A percentile compares a stretch with the other conserved stretches of the same genome.
Evolutionary conservation across 2,113 vertebrate species (phyloP).

Genomic region (Syngnathus scovelli): DNA sequence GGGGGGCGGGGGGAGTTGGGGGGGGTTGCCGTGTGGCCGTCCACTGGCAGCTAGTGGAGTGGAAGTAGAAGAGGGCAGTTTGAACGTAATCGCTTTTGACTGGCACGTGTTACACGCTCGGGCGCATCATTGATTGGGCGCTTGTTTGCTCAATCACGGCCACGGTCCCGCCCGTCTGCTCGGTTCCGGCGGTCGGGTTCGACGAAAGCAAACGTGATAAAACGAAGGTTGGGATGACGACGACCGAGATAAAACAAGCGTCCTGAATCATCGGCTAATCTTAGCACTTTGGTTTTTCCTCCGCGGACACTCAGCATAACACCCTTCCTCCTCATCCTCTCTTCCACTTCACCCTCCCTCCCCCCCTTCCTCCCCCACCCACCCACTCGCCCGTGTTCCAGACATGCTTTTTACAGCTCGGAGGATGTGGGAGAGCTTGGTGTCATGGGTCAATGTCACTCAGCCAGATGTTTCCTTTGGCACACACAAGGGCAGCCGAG

Average conservation of each 20-base stretch:
- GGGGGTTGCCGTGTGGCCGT: constrained; percentile 45
- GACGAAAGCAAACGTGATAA: constrained; percentile 12
- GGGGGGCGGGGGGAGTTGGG: constrained; percentile 1
- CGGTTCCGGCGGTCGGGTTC: constrained; percentile 61
- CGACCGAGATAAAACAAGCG: not conserved
- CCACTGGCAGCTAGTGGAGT: constrained; percentile 75
- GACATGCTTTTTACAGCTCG: constrained; percentile 74
- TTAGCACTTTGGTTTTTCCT: constrained; percentile 52
- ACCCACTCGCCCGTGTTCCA: constrained; percentile 39
- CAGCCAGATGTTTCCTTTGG: constrained; percentile 35
- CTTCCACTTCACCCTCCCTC: constrained; percentile 39
- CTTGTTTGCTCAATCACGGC: constrained; percentile 89
- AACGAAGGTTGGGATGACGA: not conserved
- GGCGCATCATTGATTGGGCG: constrained; percentile 84
- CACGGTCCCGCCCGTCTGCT: constrained; percentile 70
- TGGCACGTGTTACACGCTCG: constrained; percentile 83
- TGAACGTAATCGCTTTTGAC: constrained; percentile 85
- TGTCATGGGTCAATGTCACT: constrained; percentile 68
- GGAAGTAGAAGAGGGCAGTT: constrained; percentile 79
- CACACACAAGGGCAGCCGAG: constrained; percentile 20
- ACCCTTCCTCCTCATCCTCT: constrained; percentile 45
- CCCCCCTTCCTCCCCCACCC: constrained; percentile 31
- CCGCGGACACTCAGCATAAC: constrained; percentile 50
- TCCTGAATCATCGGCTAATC: constrained; percentile 38
- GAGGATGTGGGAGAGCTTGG: constrained; percentile 56